These are phyloP conservation scores for Sebastes hubbsi DNA, from an alignment of 2,797 vertebrate species.

Conservation along the genomic window DNA sequence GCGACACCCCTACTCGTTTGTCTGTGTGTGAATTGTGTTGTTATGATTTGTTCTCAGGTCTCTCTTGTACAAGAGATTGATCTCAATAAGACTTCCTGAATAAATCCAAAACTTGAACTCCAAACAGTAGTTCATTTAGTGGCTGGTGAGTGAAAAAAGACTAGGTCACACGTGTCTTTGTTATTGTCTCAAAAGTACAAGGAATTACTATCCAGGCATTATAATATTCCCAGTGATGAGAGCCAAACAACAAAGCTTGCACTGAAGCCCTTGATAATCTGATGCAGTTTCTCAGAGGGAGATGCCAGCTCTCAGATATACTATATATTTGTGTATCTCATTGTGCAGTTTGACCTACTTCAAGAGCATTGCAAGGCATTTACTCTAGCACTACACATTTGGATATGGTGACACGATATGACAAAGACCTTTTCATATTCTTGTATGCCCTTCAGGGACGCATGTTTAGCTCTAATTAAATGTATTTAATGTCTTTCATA, in stretches of 20 bases:
- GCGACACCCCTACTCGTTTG: too few relatives aligned
- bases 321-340: not conserved
- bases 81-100: not conserved
- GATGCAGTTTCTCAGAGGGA: not conserved
- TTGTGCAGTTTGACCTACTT: constrained; percentile 9
- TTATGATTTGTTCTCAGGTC: not conserved
- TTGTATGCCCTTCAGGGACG: not conserved
- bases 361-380: not conserved
- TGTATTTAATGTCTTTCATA: not conserved
- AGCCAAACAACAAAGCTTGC: not conserved
- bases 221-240: not conserved
- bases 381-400: not conserved
- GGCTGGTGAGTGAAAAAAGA: not conserved
- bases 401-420: constrained; percentile 3
- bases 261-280: not conserved
- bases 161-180: not conserved
- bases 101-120: not conserved
- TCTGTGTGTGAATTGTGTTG: not conserved
- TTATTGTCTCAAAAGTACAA: not conserved
- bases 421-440: constrained; percentile 23
- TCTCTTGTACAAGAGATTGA: not conserved
- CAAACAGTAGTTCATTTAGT: not conserved
- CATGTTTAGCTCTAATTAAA: constrained; percentile 9
- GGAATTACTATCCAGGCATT: not conserved
- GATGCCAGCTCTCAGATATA: not conserved